Conservation (phyloP, 1,140 invertebrate genomes). For the Mizuhopecten yessoensis region DNA sequence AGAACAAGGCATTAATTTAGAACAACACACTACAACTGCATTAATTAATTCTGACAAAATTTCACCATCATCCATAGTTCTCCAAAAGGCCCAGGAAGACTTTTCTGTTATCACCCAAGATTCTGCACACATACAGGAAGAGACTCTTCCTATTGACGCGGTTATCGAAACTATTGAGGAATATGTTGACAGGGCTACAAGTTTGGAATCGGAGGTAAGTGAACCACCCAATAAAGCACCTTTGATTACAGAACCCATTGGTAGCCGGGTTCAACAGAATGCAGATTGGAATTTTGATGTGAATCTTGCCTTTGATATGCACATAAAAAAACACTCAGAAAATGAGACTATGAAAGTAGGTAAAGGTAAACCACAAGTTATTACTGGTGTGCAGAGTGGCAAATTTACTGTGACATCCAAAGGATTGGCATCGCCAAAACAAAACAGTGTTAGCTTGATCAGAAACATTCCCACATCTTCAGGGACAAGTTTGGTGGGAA, state of each 20-base stretch:
- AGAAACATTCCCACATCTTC: neutral
- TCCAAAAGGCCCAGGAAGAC: constrained; percentile 17
- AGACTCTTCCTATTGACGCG: neutral
- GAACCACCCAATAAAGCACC: neutral
- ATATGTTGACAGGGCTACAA: neutral
- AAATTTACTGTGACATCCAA: neutral
- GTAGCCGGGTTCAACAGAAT: neutral
- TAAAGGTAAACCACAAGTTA: neutral
- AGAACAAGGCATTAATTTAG: neutral
- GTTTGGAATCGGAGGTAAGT: neutral
- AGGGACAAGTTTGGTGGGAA: too few relatives aligned
- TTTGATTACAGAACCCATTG: neutral
- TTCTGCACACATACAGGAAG: neutral
- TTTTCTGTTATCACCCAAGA: neutral
- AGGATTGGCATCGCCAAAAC: neutral
- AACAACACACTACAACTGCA: neutral
- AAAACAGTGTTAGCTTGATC: neutral
- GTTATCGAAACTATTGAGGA: neutral
- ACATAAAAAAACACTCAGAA: neutral
- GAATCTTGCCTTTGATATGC: neutral
- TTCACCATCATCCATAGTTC: neutral
- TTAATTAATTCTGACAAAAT: neutral
- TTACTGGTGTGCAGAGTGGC: neutral
- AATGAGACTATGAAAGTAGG: neutral
- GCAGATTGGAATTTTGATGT: constrained; percentile 21